phyloP scores from a whole-genome alignment of 1,140 invertebrate genomes.

The Chrysopa pallens region DNA sequence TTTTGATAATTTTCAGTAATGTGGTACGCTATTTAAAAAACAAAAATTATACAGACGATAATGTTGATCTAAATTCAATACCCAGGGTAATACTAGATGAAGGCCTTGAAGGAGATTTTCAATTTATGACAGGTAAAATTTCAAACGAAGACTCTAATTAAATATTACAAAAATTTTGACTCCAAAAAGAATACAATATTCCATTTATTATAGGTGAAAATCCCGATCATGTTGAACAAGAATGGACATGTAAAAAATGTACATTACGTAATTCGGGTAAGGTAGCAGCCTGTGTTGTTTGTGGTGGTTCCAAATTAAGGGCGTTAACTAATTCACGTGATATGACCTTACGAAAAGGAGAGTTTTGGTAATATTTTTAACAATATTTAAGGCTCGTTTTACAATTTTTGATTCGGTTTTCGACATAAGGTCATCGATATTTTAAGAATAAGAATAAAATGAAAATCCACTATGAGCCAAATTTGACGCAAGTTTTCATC shows the following conservation, averaged over 20 bases:
- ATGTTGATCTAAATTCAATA: conserved; percentile 2
- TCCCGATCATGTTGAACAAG: conserved; percentile 18
- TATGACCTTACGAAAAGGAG: conserved; percentile 48
- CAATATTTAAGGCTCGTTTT: too few relatives aligned
- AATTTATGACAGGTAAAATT: conserved; percentile 21
- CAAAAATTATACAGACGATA: background rate
- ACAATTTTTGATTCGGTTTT: too few relatives aligned
- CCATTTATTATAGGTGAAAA: background rate
- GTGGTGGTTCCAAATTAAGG: conserved; percentile 59
- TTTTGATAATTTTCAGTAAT: background rate
- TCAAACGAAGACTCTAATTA: conserved; percentile 4
- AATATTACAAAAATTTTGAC: too few relatives aligned
- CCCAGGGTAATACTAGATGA: conserved; percentile 25
- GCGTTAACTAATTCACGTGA: conserved; percentile 44
- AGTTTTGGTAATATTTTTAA: conserved; percentile 38
- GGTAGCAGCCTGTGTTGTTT: conserved; percentile 56
- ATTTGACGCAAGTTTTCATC: too few relatives aligned
- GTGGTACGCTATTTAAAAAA: background rate
- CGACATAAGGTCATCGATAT: too few relatives aligned
- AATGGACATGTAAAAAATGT: conserved; percentile 77
- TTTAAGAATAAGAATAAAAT: too few relatives aligned
- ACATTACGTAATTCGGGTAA: conserved; percentile 59
- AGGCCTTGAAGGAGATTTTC: conserved; percentile 29
- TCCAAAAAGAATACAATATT: background rate
- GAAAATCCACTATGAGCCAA: too few relatives aligned